Percentiles rank a stretch among this genome's conserved stretches.
Evolutionary conservation across 2,113 vertebrate species (phyloP).

Genomic region (Neogale vison): DNA sequence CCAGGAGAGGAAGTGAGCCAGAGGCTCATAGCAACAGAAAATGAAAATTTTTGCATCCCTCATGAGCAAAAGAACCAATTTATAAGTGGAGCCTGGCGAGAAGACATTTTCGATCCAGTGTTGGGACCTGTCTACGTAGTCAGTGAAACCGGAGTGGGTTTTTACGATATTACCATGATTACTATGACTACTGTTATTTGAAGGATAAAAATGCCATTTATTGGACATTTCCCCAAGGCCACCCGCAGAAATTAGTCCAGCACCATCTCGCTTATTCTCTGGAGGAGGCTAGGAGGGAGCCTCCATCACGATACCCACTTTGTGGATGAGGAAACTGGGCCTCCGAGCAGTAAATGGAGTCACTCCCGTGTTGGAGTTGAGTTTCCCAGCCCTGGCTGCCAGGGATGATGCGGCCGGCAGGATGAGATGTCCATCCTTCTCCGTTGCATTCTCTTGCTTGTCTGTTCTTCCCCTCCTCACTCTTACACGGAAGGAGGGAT

Average conservation of each 20-base stretch:
- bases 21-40: background rate
- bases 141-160: background rate
- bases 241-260: background rate
- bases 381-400: no score
- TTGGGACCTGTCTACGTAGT: background rate
- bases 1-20: background rate
- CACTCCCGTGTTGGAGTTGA: accelerated
- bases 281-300: background rate
- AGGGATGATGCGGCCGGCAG: background rate
- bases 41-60: background rate
- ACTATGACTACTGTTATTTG: no score
- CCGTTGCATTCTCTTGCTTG: background rate
- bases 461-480: background rate
- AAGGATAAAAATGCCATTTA: no score
- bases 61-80: background rate
- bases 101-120: background rate
- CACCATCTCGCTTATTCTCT: background rate
- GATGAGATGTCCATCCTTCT: background rate
- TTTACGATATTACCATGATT: no score
- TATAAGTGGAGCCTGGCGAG: background rate
- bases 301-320: background rate
- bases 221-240: background rate
- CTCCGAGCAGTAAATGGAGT: background rate
- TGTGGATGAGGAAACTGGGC: background rate
- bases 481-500: background rate